Evolutionary conservation across 1,140 invertebrate genomes (phyloP), one percentile per base, ranked within the genome.

Genomic region (Andrena cerasifolii): DNA sequence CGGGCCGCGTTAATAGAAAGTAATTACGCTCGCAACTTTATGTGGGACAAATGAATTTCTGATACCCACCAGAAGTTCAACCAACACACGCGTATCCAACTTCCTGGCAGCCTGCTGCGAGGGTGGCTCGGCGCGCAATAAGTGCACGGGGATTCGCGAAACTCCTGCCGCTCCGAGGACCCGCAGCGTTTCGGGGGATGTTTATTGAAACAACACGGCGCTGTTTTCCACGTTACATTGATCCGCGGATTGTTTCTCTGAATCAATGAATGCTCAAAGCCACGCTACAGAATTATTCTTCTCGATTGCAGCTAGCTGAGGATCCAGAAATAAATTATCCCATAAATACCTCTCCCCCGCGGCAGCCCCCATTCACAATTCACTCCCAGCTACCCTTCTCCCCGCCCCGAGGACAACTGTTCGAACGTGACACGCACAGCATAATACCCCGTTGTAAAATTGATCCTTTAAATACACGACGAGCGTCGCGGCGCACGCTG

Each of bases 391-490:
- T 21, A 26, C 43, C 61, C 8, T 31, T 49, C 3, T 14, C 18
- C 10, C 7, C n/a, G 31, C 7, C 8, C 21, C 43, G 62, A 62
- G 56, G 49, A 58, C 73, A 47, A 68, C 63, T 43, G 73, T 68
- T 14, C 36, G 43, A 58, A 59, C 53, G 62, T 56, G 63, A 76
- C 73, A 59, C 53, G 51, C 18, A 58, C 43, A 18, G 53, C 65
- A 68, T 59, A 76, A 68, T 76, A 36, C 10, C 31, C 21, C 63
- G 73, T 68, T 76, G 65, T 76, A 76, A 68, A 76, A 68, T 76
- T 68, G 53, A 76, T 76, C 73, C 65, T 43, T 59, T 40, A 49
- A 76, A 76, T 68, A 68, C 65, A 59, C 28, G 21, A 28, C 16
- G 18, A 5, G 4, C 70, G 45, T 0, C 12, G 53, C 14, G 31